phyloP scores from a whole-genome alignment of 1,140 invertebrate genomes.

The Heliconius congener region DNA sequence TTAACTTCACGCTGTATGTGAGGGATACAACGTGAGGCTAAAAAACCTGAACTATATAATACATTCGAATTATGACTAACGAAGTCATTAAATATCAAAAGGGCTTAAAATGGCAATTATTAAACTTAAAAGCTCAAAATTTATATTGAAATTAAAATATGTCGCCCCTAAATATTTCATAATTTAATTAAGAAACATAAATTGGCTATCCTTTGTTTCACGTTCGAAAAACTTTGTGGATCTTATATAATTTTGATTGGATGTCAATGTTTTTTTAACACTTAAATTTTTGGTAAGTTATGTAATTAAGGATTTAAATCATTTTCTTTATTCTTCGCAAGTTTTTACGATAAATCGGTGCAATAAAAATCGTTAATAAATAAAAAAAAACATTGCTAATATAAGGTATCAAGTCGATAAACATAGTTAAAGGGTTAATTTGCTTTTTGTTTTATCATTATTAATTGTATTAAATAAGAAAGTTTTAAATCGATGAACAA shows the following conservation, averaged over 20 bases:
- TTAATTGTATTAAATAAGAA: too few species aligned
- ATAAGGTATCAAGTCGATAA: too few species aligned
- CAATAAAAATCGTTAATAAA: too few species aligned
- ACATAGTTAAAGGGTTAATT: too few species aligned
- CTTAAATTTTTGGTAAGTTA: neutral
- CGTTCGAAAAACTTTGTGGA: neutral
- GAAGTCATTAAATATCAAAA: constrained; percentile 24
- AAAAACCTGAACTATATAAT: neutral
- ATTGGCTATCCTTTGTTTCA: neutral
- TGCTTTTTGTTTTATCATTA: too few species aligned
- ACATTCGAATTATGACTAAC: constrained; percentile 22
- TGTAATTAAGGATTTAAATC: neutral
- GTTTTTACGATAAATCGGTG: too few species aligned
- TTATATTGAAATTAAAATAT: constrained; percentile 5
- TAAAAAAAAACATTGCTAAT: too few species aligned
- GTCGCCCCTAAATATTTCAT: neutral
- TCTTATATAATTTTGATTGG: neutral
- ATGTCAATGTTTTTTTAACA: neutral
- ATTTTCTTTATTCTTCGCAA: too few species aligned
- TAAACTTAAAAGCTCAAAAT: constrained; percentile 1
- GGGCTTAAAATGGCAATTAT: constrained; percentile 21
- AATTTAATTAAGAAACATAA: constrained; percentile 2
- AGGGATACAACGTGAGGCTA: too few species aligned
- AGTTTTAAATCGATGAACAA: too few species aligned
- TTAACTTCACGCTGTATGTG: too few species aligned